Conservation (phyloP, 2,888 invertebrate genomes). For the Polyommatus iphigenia region DNA sequence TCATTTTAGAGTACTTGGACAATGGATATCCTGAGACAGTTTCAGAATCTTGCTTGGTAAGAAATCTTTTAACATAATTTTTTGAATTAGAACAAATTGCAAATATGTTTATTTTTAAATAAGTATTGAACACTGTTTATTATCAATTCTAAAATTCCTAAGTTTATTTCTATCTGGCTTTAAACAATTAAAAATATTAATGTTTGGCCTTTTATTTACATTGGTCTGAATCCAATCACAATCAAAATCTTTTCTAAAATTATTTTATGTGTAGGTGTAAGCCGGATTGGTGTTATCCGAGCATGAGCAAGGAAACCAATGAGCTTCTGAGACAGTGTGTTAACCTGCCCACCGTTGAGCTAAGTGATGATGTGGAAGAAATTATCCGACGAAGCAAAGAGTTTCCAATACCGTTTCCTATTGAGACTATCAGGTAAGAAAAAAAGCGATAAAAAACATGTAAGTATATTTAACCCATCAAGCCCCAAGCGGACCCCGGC, state of each 20-base stretch:
- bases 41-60: slow-evolving; percentile 62
- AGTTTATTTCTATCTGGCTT: too few species aligned
- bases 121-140: too few species aligned
- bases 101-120: too few species aligned
- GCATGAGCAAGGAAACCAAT: slow-evolving; percentile 68
- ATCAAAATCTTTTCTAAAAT: background rate
- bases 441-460: background rate
- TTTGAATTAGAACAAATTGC: background rate
- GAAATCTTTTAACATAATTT: slow-evolving; percentile 35
- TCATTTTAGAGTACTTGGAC: slow-evolving; percentile 20
- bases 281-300: slow-evolving; percentile 70
- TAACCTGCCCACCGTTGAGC: slow-evolving; percentile 48
- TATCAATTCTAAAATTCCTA: too few species aligned
- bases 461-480: too few species aligned
- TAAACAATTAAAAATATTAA: too few species aligned
- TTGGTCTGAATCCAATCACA: too few species aligned
- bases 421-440: slow-evolving; percentile 50
- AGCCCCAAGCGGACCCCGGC: too few species aligned
- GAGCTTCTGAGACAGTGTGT: slow-evolving; percentile 62
- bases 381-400: slow-evolving; percentile 49
- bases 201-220: too few species aligned
- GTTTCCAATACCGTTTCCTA: slow-evolving; percentile 53
- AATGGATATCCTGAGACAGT: slow-evolving; percentile 60
- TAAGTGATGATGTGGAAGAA: slow-evolving; percentile 45
- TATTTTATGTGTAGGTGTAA: slow-evolving; percentile 58